phyloP scores from a whole-genome alignment of 1,140 invertebrate species.

The Acromyrmex echinatior region DNA sequence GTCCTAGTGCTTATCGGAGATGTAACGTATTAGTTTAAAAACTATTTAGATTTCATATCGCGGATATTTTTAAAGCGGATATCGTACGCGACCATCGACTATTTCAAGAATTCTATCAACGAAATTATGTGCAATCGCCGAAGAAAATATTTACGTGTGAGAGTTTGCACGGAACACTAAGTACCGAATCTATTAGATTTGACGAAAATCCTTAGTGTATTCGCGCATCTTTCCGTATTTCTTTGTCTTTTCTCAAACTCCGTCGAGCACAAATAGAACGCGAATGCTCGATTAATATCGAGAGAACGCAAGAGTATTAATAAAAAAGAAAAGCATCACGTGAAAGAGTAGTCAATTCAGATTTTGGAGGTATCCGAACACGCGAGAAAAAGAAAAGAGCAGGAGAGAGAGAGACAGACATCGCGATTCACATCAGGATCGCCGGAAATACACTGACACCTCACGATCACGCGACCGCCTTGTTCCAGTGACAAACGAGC shows the following conservation, averaged over 20 bases:
- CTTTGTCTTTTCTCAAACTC: neutral
- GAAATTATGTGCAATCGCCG: neutral
- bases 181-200: neutral
- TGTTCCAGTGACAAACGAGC: slow-evolving; percentile 30
- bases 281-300: neutral
- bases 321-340: too few species aligned
- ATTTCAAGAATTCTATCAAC: slow-evolving; percentile 11
- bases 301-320: neutral
- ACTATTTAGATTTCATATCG: slow-evolving; percentile 33
- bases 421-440: slow-evolving; percentile 24
- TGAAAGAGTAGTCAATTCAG: neutral
- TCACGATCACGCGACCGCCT: slow-evolving; percentile 45
- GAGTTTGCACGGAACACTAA: neutral
- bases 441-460: slow-evolving; percentile 63
- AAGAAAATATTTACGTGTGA: slow-evolving; percentile 11
- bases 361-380: neutral
- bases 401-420: neutral
- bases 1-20: neutral
- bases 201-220: neutral
- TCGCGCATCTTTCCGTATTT: neutral
- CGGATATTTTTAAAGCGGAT: slow-evolving; percentile 34
- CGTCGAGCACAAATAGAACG: neutral
- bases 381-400: neutral
- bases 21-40: slow-evolving; percentile 35
- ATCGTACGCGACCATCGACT: slow-evolving; percentile 9